phyloP scores from a whole-genome alignment of 2,797 vertebrate genomes.

The Sternotherus odoratus region DNA sequence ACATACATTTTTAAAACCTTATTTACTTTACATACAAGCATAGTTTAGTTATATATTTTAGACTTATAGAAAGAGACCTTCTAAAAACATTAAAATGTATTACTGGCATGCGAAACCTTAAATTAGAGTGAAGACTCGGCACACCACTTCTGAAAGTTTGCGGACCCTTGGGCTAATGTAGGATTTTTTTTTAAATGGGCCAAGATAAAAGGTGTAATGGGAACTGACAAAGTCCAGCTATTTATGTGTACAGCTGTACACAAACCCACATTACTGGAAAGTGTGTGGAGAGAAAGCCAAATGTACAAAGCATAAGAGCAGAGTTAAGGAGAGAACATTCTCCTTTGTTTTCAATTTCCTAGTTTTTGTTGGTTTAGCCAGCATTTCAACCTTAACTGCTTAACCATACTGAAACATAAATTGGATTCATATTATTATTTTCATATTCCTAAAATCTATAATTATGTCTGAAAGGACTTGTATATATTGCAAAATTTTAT shows the following conservation, averaged over 20 bases:
- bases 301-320: neutral
- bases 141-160: no score
- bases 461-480: neutral
- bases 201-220: neutral
- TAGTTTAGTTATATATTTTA: no score
- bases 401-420: neutral
- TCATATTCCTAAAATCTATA: neutral
- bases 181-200: neutral
- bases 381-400: neutral
- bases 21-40: no score
- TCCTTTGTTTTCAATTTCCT: conserved; percentile 6
- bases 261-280: neutral
- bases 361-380: neutral
- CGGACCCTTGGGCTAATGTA: neutral
- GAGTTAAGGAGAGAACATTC: neutral
- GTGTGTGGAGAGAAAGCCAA: neutral
- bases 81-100: no score
- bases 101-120: no score
- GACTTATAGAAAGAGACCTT: no score
- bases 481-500: neutral
- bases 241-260: neutral
- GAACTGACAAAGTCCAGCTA: neutral
- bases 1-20: no score
- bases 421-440: neutral
- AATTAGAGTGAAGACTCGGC: no score